Base-by-base conservation (phyloP, 2,113 vertebrate species). In the Nannobrachium achirus region DNA sequence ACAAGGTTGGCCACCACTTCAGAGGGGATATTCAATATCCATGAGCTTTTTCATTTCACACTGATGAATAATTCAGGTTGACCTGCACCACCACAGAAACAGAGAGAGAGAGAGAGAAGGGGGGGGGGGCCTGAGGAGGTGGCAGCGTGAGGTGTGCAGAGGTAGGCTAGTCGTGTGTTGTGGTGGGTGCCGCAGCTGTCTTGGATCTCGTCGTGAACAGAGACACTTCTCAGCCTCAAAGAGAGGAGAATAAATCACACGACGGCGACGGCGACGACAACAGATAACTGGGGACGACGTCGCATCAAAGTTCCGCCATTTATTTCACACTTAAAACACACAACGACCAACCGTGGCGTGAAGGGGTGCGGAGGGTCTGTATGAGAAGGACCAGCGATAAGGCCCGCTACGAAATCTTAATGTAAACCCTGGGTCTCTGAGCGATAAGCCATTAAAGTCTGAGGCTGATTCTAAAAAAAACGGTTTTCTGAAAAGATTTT, bases 61-160 rank as follows among this genome's bases (percentile, higher is more conserved):
- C 82, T 81, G 81, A 90, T 92, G 89, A 91, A 92, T 92, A 90
- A 92, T 92, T 91, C 88, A 92, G 87, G 84, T 84, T 91, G 88
- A 91, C 89, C 89, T 91, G 88, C 83, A n/a, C 85, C 86, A 87
- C 86, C 67, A 81, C 70, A 68, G 81, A 87, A 80, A 49, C 69
- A 80, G 74, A 69, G 80, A 78, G 58, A 51, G 20, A 73, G 61
- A 25, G 8, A 57, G 25, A 39, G 64, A 56, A 53, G 51, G 71
- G 70, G 18, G 45, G 9, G 25, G 15, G 48, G 15, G 46, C 6
- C 4, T 7, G 18, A 53, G 62, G 48, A 56, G 18, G 53, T 56
- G 49, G 63, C 19, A 4, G 44, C 64, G 74, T 25, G 81, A 81
- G 82, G 80, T 80, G 87, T 81, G 82, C 78, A 77, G 78, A 86